Evolutionary conservation across 2,113 vertebrate species (phyloP).

Genomic region (Phoxinus phoxinus): DNA sequence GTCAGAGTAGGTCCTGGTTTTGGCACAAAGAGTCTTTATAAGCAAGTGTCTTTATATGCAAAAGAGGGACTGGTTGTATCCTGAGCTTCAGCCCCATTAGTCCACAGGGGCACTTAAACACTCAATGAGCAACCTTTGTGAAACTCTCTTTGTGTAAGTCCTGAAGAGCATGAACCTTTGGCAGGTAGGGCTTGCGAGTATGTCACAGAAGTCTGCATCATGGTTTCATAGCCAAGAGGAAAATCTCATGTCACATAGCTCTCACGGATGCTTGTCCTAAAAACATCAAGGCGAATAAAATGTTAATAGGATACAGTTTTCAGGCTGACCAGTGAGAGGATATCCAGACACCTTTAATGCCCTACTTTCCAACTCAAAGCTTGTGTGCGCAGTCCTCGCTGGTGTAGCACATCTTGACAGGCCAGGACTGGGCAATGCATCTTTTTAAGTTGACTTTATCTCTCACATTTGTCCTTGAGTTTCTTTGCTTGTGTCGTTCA

Average conservation of each 20-base stretch:
- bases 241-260: conserved; percentile 7
- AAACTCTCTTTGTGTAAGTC: not conserved
- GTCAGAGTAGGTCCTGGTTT: conserved; percentile 27
- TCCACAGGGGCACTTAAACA: conserved; percentile 39
- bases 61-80: conserved; percentile 35
- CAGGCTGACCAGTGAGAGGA: not conserved
- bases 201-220: conserved; percentile 13
- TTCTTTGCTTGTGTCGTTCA: conserved; percentile 10
- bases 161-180: conserved; percentile 28
- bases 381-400: conserved; percentile 3
- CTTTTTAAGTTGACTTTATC: conserved; percentile 61
- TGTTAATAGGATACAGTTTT: conserved; percentile 35
- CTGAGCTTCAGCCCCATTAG: conserved; percentile 39
- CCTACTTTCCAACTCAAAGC: conserved; percentile 31
- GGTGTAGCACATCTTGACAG: conserved; percentile 25
- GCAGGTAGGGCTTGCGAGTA: conserved; percentile 1
- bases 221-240: conserved; percentile 7
- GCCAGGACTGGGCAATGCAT: conserved; percentile 44
- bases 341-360: conserved; percentile 32
- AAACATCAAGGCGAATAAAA: conserved; percentile 54
- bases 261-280: conserved; percentile 48
- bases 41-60: conserved; percentile 23
- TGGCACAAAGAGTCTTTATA: conserved; percentile 12
- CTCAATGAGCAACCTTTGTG: not conserved
- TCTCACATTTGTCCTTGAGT: conserved; percentile 45